A percentile compares a stretch with the other conserved stretches of the same genome.
phyloP scores from a whole-genome alignment of 2,113 vertebrate genomes.

The Choloepus hoffmanni region DNA sequence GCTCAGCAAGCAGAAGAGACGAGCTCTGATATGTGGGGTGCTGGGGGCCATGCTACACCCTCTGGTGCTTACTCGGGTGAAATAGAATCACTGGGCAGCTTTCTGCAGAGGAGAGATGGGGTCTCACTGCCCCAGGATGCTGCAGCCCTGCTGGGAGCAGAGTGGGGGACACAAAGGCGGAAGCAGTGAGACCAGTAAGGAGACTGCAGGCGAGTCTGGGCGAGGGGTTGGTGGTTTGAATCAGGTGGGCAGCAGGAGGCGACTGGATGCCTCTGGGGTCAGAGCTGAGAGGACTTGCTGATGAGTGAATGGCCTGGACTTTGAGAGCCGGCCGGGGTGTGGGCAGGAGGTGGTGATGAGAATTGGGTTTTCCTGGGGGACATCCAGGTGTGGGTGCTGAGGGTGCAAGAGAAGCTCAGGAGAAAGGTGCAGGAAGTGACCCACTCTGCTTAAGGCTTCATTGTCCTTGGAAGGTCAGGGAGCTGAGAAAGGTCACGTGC shows the following conservation, averaged over 20 bases:
- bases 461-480: background rate
- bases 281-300: background rate
- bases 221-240: background rate
- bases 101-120: background rate
- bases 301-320: accelerated
- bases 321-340: too few species aligned
- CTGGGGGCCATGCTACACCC: too few species aligned
- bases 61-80: background rate
- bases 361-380: background rate
- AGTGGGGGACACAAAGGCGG: background rate
- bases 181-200: background rate
- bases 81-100: background rate
- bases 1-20: too few species aligned
- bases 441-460: accelerated
- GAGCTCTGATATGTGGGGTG: too few species aligned
- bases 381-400: background rate
- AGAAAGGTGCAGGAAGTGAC: background rate
- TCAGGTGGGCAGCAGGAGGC: background rate
- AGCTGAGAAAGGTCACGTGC: background rate
- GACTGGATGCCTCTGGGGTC: too few species aligned
- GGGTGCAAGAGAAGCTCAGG: background rate
- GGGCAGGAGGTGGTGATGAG: too few species aligned
- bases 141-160: background rate
- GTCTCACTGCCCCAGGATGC: background rate
- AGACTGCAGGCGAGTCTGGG: too few species aligned